phyloP scores from a whole-genome alignment of 2,888 invertebrate species.

The Cataglyphis cursor region DNA sequence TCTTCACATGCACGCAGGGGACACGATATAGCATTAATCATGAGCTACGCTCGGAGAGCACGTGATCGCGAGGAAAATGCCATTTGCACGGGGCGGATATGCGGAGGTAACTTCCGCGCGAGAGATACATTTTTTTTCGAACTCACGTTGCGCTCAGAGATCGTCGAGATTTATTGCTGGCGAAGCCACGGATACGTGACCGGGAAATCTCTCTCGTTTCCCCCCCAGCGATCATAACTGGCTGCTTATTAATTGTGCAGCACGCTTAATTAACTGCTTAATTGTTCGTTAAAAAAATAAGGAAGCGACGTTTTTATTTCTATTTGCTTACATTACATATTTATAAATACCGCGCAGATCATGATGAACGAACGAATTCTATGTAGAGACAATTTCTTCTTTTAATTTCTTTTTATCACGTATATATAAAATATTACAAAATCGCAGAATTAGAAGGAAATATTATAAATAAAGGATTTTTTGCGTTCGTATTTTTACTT shows the following conservation, averaged over 20 bases:
- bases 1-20: conserved; percentile 21
- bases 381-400: not conserved
- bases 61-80: conserved; percentile 52
- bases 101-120: conserved; percentile 36
- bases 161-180: conserved; percentile 36
- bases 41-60: conserved; percentile 16
- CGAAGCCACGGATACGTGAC: conserved; percentile 40
- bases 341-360: not conserved
- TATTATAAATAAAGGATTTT: not conserved
- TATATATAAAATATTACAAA: not conserved
- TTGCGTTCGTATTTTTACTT: not conserved
- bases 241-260: conserved; percentile 50
- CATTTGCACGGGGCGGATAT: conserved; percentile 42
- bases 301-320: not conserved
- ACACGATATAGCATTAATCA: conserved; percentile 48
- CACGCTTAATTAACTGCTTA: conserved; percentile 50
- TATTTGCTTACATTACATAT: not conserved
- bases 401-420: not conserved
- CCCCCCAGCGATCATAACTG: conserved; percentile 8
- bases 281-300: conserved; percentile 46
- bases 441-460: not conserved
- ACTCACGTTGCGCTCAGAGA: conserved; percentile 31
- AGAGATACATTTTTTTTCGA: conserved; percentile 47
- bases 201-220: conserved; percentile 35
- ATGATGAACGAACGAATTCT: not conserved